Evolutionary conservation across 2,888 invertebrate species (phyloP).

Genomic region (Heteropelma amictum): DNA sequence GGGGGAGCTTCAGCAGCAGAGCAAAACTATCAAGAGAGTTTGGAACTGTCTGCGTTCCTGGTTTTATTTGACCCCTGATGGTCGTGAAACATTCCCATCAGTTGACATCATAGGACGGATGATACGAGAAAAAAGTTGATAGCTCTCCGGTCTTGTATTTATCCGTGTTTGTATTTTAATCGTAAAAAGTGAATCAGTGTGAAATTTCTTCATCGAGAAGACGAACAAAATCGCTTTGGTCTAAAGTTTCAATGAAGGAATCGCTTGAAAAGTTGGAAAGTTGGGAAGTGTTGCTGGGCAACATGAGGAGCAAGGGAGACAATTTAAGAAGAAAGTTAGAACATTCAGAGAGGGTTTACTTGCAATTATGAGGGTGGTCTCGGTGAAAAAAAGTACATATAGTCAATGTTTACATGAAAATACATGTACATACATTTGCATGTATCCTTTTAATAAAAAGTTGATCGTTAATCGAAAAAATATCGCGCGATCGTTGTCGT

Average conservation of each 20-base stretch:
- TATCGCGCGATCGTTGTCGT: too few species aligned
- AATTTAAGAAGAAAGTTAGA: conserved; percentile 10
- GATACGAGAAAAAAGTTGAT: conserved; percentile 8
- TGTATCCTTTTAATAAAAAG: too few species aligned
- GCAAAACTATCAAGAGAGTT: background rate
- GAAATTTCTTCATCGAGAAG: conserved; percentile 21
- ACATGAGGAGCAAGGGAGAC: conserved; percentile 4
- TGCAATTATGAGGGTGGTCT: background rate
- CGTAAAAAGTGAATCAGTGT: conserved; percentile 2
- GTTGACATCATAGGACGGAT: background rate
- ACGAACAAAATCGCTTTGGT: conserved; percentile 47
- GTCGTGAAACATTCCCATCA: background rate
- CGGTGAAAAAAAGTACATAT: background rate
- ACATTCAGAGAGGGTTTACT: background rate
- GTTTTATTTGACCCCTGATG: background rate
- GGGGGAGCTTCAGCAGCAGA: background rate
- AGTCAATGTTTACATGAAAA: background rate
- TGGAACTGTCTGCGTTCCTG: background rate
- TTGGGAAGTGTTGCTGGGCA: conserved; percentile 55
- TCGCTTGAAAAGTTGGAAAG: conserved; percentile 62
- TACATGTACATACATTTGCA: background rate
- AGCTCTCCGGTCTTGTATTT: background rate
- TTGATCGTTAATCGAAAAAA: too few species aligned
- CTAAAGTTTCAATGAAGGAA: conserved; percentile 57
- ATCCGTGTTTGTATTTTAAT: conserved; percentile 28